Evolutionary conservation across 2,888 invertebrate species (phyloP).

Genomic region (Spodoptera exigua): DNA sequence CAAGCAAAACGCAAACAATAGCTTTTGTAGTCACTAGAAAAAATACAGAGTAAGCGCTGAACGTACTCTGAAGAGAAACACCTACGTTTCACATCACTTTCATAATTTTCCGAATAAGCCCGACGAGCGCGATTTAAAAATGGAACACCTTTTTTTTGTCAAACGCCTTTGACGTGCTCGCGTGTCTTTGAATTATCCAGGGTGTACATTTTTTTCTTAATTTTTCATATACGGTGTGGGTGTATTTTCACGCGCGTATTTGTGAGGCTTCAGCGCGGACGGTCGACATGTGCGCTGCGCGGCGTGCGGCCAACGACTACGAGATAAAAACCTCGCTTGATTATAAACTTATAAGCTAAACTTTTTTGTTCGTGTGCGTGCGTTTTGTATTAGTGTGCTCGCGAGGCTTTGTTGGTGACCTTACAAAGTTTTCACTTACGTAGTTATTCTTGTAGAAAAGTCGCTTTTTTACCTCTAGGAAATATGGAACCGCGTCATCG

Average conservation of each 20-base stretch:
- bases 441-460: conserved; percentile 56
- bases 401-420: conserved; percentile 82
- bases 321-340: conserved; percentile 89
- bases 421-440: conserved; percentile 83
- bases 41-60: conserved; percentile 76
- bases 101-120: conserved; percentile 83
- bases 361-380: conserved; percentile 86
- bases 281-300: conserved; percentile 83
- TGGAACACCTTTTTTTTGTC: conserved; percentile 77
- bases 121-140: conserved; percentile 72
- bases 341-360: conserved; percentile 89
- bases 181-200: conserved; percentile 69
- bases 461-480: conserved; percentile 29
- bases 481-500: conserved; percentile 25
- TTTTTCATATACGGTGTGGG: conserved; percentile 72
- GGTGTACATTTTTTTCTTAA: conserved; percentile 68
- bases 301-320: conserved; percentile 86
- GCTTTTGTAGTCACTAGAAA: conserved; percentile 85
- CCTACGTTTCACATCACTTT: conserved; percentile 85
- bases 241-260: conserved; percentile 81
- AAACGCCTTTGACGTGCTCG: conserved; percentile 73
- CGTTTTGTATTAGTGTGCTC: conserved; percentile 76
- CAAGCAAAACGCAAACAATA: conserved; percentile 81
- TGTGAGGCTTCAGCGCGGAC: conserved; percentile 72
- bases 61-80: conserved; percentile 78